Conservation (phyloP, 2,113 vertebrate genomes). For the Malurus melanocephalus region DNA sequence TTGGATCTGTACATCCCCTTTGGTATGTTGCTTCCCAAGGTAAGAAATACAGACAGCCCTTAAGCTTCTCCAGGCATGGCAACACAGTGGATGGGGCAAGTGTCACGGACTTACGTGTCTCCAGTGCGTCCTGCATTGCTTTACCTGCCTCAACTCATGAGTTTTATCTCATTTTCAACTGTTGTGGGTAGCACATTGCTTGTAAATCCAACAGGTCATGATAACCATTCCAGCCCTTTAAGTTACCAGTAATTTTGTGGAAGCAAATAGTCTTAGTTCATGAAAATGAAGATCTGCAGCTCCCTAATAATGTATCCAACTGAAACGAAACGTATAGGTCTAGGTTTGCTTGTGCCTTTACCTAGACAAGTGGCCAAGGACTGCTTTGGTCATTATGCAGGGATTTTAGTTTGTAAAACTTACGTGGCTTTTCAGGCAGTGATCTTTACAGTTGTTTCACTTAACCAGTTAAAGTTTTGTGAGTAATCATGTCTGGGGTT, state of each 20-base stretch:
- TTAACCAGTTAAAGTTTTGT: neutral
- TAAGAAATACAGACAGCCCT: neutral
- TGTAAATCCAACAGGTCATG: neutral
- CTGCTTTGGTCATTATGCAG: neutral
- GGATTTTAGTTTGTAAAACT: neutral
- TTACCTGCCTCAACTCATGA: neutral
- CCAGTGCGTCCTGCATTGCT: neutral
- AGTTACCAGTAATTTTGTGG: neutral
- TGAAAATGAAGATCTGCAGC: neutral
- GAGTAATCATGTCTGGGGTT: neutral
- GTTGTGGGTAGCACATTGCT: neutral
- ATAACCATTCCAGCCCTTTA: neutral
- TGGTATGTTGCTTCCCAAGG: neutral
- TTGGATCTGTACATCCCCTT: neutral
- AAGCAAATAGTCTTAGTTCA: neutral
- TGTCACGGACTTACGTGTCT: fast-evolving
- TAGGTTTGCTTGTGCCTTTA: neutral
- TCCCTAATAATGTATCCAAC: neutral
- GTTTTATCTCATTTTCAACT: neutral
- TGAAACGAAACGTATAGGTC: neutral
- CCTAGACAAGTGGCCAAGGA: neutral
- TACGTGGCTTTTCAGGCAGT: neutral
- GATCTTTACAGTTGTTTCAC: neutral
- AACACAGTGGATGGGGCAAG: neutral
- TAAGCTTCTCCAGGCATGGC: neutral